phyloP scores from a whole-genome alignment of 2,113 vertebrate genomes.

The Dasypus novemcinctus region DNA sequence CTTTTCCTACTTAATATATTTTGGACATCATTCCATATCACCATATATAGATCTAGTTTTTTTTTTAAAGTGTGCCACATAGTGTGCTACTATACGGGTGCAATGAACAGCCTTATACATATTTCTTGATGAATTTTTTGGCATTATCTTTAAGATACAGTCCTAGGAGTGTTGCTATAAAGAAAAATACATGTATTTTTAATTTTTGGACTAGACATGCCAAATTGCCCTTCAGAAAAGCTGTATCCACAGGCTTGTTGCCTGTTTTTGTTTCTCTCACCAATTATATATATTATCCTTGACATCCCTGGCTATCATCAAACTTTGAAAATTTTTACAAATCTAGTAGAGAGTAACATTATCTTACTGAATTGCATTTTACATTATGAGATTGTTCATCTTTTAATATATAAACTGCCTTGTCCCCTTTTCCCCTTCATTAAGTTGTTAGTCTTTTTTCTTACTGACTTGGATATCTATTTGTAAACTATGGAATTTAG shows the following conservation, averaged over 20 bases:
- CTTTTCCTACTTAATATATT: neutral
- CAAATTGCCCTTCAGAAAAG: neutral
- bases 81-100: neutral
- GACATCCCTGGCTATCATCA: neutral
- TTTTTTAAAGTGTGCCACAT: neutral
- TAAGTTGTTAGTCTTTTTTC: neutral
- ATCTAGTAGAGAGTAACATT: neutral
- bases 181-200: neutral
- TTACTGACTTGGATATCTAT: neutral
- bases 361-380: neutral
- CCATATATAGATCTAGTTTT: neutral
- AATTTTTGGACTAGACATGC: neutral
- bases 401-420: neutral
- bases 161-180: neutral
- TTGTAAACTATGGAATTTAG: neutral
- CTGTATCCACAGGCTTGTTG: no score
- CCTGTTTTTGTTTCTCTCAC: no score
- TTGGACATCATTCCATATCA: neutral
- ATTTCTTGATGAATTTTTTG: neutral
- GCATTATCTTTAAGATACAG: neutral
- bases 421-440: neutral
- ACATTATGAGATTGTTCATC: neutral
- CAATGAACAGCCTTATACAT: neutral
- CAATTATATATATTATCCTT: neutral
- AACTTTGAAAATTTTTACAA: neutral